A percentile compares a stretch with the other conserved stretches of the same genome.
These are phyloP conservation scores for Chroicocephalus ridibundus DNA, from an alignment of 2,113 vertebrate genomes.

Conservation along the genomic window DNA sequence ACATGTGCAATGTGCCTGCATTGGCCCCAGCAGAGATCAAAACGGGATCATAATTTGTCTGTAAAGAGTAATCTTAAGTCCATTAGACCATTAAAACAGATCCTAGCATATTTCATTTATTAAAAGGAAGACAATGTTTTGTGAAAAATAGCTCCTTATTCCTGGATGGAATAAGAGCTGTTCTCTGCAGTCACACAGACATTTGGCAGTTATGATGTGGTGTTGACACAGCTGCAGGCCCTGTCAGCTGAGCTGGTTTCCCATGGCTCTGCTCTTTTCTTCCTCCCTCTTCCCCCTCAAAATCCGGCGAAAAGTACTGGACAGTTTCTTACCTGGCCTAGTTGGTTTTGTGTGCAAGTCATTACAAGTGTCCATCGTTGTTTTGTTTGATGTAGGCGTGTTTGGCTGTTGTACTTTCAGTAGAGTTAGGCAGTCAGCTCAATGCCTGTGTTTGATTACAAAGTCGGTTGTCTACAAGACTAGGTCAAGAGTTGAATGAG, in stretches of 20 bases:
- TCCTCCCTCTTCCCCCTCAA: not conserved
- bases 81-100: not conserved
- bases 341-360: not conserved
- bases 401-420: not conserved
- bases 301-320: not conserved
- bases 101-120: not conserved
- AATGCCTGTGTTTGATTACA: not conserved
- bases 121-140: not conserved
- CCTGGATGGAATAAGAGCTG: not conserved
- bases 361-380: not conserved
- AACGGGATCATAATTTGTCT: not conserved
- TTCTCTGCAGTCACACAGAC: not conserved
- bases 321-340: not conserved
- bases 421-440: not conserved
- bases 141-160: constrained; percentile 33
- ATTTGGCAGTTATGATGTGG: not conserved
- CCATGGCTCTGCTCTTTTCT: not conserved
- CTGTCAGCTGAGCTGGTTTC: not conserved
- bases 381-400: not conserved
- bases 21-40: not conserved
- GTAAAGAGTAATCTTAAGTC: not conserved
- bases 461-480: not conserved
- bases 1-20: not conserved
- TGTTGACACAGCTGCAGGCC: constrained; percentile 62
- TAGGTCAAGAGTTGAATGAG: not conserved